Evolutionary conservation across 1,140 invertebrate genomes (phyloP).

Genomic region (Cotesia glomerata): DNA sequence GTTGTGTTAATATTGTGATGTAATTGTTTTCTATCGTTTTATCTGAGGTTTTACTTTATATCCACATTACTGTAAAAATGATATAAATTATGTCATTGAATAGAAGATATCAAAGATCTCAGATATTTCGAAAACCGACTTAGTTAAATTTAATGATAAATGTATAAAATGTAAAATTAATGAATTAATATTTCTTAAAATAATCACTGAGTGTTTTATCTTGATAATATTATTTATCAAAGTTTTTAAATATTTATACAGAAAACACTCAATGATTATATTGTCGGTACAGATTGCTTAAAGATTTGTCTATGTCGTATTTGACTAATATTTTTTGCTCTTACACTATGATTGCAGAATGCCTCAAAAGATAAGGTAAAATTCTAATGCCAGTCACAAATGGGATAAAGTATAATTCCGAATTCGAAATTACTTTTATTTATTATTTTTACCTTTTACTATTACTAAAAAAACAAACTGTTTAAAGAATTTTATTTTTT

Average conservation of each 20-base stretch:
- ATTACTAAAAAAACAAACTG: slow-evolving; percentile 2
- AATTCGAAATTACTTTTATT: slow-evolving; percentile 19
- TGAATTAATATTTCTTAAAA: not conserved
- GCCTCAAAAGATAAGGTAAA: slow-evolving; percentile 62
- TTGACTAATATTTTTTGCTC: slow-evolving; percentile 54
- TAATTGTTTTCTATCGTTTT: slow-evolving; percentile 6
- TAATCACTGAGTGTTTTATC: no score
- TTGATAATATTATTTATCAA: no score
- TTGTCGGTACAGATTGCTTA: not conserved
- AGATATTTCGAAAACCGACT: no score
- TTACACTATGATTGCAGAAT: slow-evolving; percentile 61
- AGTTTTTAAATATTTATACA: no score
- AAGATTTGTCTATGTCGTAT: slow-evolving; percentile 43
- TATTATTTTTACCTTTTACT: slow-evolving; percentile 24
- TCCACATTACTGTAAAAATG: no score
- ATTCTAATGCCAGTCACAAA: slow-evolving; percentile 42
- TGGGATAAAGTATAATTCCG: slow-evolving; percentile 11
- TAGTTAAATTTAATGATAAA: no score
- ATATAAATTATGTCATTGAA: no score
- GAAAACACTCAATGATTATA: slow-evolving; percentile 6
- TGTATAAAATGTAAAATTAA: no score
- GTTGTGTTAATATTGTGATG: slow-evolving; percentile 18
- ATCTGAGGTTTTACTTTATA: not conserved
- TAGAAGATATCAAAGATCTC: no score
- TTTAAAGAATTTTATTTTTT: not conserved